Percentiles rank a stretch among this genome's conserved stretches.
Conservation (phyloP, 2,888 invertebrate species). For the Noctuana brunneofusca region DNA sequence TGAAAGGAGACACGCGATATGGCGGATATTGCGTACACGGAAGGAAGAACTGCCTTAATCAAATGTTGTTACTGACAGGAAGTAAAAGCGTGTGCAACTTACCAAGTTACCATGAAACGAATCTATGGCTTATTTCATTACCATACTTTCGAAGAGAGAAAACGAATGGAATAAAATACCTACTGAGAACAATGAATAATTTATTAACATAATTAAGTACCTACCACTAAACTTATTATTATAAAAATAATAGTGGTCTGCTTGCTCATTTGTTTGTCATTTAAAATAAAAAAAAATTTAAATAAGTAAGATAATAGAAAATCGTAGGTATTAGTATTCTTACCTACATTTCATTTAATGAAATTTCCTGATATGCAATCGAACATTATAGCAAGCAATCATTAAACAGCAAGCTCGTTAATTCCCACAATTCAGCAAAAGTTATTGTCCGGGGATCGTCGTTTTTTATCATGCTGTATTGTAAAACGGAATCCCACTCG, state of each 20-base stretch:
- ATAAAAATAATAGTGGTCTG: no score
- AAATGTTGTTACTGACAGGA: conserved; percentile 10
- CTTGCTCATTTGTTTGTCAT: no score
- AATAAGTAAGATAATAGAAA: no score
- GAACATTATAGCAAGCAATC: neutral
- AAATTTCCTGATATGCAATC: neutral
- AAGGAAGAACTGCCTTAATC: conserved; percentile 15
- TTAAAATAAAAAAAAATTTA: no score
- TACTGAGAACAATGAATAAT: no score
- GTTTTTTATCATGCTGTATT: conserved; percentile 42
- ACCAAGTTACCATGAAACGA: no score
- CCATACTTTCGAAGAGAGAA: no score
- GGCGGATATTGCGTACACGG: conserved; percentile 28
- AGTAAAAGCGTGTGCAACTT: neutral
- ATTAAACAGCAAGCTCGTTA: conserved; percentile 3
- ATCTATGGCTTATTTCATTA: no score
- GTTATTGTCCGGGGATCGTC: conserved; percentile 25
- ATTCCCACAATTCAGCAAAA: conserved; percentile 6
- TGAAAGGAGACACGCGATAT: conserved; percentile 17
- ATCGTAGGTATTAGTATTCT: no score
- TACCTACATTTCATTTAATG: neutral
- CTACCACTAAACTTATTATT: no score
- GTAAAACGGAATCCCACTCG: conserved; percentile 19
- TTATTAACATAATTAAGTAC: no score
- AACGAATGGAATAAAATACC: no score